Conservation (phyloP, 2,888 invertebrate genomes). For the Monopis laevigella region DNA sequence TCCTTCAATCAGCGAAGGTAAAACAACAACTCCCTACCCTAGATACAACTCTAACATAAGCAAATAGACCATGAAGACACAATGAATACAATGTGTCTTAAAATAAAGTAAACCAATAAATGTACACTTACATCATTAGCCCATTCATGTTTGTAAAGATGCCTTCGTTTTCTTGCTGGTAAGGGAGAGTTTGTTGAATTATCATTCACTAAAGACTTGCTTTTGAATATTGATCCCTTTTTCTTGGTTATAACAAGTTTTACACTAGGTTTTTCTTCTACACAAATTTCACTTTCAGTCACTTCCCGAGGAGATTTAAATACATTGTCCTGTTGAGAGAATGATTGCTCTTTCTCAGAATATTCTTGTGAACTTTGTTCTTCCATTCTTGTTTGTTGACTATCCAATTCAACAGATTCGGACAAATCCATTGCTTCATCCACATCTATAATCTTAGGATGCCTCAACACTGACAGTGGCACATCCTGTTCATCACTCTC, state of each 20-base stretch:
- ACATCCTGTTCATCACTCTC: constrained; percentile 19
- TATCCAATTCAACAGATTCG: constrained; percentile 19
- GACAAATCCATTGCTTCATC: constrained; percentile 12
- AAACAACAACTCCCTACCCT: too few relatives aligned
- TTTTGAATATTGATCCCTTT: constrained; percentile 91
- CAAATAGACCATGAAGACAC: background rate
- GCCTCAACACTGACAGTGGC: constrained; percentile 2
- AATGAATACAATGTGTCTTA: background rate
- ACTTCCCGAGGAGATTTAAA: constrained; percentile 50
- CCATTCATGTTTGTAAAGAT: constrained; percentile 91
- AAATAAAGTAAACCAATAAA: too few relatives aligned
- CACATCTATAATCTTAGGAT: constrained; percentile 16
- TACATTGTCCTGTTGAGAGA: constrained; percentile 47
- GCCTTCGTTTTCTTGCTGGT: constrained; percentile 76
- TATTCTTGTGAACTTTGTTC: constrained; percentile 41
- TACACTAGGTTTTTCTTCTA: constrained; percentile 66
- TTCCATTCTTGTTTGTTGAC: constrained; percentile 28
- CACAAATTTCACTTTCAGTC: constrained; percentile 41
- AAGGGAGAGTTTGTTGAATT: constrained; percentile 57
- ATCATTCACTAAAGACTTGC: constrained; percentile 75
- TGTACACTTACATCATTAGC: constrained; percentile 74
- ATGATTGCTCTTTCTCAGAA: constrained; percentile 46
- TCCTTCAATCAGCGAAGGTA: too few relatives aligned
- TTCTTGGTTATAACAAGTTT: constrained; percentile 81
- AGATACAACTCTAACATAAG: too few relatives aligned